A percentile compares a stretch with the other conserved stretches of the same genome.
Conservation (phyloP, 2,113 vertebrate species). For the Chionomys nivalis region DNA sequence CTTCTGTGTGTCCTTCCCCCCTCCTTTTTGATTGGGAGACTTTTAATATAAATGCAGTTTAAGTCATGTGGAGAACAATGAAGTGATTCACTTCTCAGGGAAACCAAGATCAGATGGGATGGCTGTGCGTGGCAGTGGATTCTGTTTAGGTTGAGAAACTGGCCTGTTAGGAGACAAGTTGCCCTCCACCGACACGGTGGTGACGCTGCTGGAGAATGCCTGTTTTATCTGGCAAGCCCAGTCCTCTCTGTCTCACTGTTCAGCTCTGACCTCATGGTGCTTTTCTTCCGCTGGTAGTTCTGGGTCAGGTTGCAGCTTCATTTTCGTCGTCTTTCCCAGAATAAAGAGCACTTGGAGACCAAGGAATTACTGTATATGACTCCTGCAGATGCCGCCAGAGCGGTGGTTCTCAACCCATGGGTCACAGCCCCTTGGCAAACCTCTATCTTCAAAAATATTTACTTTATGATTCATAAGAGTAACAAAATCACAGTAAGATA, state of each 20-base stretch:
- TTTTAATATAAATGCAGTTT: not conserved
- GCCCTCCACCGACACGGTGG: constrained; percentile 13
- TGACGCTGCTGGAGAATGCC: constrained; percentile 46
- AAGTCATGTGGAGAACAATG: not conserved
- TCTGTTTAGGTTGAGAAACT: constrained; percentile 45
- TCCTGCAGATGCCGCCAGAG: not conserved
- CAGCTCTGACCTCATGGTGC: constrained; percentile 4
- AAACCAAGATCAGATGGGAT: not conserved
- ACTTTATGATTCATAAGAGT: not conserved
- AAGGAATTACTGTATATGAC: not conserved
- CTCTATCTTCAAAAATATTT: not conserved
- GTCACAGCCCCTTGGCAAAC: not conserved
- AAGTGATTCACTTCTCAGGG: constrained; percentile 66
- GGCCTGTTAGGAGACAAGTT: not conserved
- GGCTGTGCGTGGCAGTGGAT: not conserved
- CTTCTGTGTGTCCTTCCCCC: accelerated
- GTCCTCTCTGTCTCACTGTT: constrained; percentile 56
- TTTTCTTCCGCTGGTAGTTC: constrained; percentile 57
- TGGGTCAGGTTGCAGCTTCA: constrained; percentile 30
- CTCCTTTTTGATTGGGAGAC: not conserved
- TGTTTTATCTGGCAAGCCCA: constrained; percentile 55
- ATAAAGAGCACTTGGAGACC: not conserved
- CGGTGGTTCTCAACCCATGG: not conserved
- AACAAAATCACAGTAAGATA: not conserved
- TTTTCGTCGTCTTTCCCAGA: constrained; percentile 46